Evolutionary conservation across 2,888 invertebrate genomes (phyloP).

Genomic region (Pteria penguin): DNA sequence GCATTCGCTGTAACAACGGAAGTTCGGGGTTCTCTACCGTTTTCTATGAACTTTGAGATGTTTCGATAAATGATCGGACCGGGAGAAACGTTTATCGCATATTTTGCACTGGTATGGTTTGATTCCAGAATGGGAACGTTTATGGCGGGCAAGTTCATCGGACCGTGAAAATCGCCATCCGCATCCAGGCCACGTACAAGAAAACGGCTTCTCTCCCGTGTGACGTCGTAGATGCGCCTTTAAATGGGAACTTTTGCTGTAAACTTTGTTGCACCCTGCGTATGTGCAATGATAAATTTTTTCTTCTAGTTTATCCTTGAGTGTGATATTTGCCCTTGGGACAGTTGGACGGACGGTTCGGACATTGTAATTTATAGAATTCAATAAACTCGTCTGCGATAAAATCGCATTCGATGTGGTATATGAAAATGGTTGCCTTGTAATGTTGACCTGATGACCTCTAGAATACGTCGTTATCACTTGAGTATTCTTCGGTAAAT

Average conservation of each 20-base stretch:
- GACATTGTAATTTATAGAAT: constrained; percentile 53
- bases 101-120: constrained; percentile 94
- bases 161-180: constrained; percentile 96
- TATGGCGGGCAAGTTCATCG: constrained; percentile 94
- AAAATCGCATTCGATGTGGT: constrained; percentile 54
- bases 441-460: constrained; percentile 45
- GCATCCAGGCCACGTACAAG: constrained; percentile 86
- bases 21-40: constrained; percentile 37
- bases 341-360: constrained; percentile 54
- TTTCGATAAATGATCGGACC: constrained; percentile 96
- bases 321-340: constrained; percentile 36
- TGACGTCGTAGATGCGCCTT: constrained; percentile 97
- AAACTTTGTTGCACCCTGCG: constrained; percentile 91
- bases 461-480: constrained; percentile 39
- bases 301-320: constrained; percentile 71
- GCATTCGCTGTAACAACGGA: neutral
- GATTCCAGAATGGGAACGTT: constrained; percentile 95
- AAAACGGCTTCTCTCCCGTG: constrained; percentile 86
- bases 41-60: constrained; percentile 86
- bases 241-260: constrained; percentile 97
- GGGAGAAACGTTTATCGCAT: constrained; percentile 93
- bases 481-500: constrained; percentile 55
- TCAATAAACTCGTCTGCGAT: constrained; percentile 56
- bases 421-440: constrained; percentile 41
- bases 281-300: constrained; percentile 84